phyloP scores from a whole-genome alignment of 2,888 invertebrate genomes.

The Pristionchus fissidentatus region DNA sequence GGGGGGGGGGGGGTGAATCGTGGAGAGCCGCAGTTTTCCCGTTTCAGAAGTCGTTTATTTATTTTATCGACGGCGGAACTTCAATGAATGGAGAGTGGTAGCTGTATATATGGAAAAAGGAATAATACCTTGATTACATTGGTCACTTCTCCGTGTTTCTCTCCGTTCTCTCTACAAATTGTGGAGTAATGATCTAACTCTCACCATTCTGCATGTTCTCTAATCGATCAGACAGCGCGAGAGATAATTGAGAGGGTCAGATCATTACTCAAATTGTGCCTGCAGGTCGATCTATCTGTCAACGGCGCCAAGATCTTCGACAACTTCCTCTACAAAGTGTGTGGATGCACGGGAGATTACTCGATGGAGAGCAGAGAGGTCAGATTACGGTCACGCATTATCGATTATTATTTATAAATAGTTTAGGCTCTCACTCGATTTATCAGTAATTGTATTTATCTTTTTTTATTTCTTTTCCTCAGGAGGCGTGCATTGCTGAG shows the following conservation, averaged over 20 bases:
- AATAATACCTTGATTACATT: background rate
- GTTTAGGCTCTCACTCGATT: too few species aligned
- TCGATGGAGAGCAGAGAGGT: conserved; percentile 58
- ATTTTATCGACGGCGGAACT: too few species aligned
- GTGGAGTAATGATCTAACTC: background rate
- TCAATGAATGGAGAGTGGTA: too few species aligned
- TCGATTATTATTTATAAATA: background rate
- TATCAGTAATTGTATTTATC: too few species aligned
- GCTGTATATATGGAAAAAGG: too few species aligned
- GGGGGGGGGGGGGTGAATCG: background rate
- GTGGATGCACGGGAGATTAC: conserved; percentile 80
- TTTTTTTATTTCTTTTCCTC: conserved; percentile 81
- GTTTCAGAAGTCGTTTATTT: background rate
- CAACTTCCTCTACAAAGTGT: conserved; percentile 93
- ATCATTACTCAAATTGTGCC: background rate
- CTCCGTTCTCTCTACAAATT: too few species aligned
- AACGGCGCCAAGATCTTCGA: conserved; percentile 84
- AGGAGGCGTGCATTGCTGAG: conserved; percentile 93
- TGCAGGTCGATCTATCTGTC: conserved; percentile 35
- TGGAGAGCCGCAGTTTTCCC: background rate
- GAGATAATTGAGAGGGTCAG: background rate
- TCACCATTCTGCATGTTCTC: background rate
- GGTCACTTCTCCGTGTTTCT: too few species aligned
- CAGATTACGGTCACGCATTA: background rate
- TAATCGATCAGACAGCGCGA: too few species aligned